A percentile compares a stretch with the other conserved stretches of the same genome.
These are phyloP conservation scores for Antennarius striatus DNA, from an alignment of 2,113 vertebrate species.

Conservation along the genomic window DNA sequence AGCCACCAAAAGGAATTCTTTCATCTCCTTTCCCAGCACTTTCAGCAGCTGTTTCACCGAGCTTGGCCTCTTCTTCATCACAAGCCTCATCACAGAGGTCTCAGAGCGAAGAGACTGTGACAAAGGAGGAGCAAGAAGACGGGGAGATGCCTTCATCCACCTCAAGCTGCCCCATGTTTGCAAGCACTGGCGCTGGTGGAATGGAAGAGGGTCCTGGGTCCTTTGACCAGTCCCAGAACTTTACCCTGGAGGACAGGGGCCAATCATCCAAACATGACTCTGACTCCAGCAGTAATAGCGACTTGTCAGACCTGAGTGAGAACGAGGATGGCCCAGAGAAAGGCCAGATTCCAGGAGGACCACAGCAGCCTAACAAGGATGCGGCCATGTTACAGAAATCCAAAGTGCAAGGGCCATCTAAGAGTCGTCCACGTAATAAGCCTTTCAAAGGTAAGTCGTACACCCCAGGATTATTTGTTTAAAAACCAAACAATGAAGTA, in stretches of 20 bases:
- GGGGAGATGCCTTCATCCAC: constrained; percentile 85
- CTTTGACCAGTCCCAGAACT: constrained; percentile 90
- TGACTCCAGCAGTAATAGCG: constrained; percentile 95
- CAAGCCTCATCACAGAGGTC: constrained; percentile 73
- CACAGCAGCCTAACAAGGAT: constrained; percentile 57
- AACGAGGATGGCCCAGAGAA: constrained; percentile 90
- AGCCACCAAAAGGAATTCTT: constrained; percentile 88
- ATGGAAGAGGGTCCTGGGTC: constrained; percentile 82
- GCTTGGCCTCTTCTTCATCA: constrained; percentile 80
- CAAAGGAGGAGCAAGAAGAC: constrained; percentile 82
- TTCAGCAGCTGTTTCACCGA: constrained; percentile 72
- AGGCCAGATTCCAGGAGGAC: constrained; percentile 64
- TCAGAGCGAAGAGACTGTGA: constrained; percentile 78
- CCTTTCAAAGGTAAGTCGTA: constrained; percentile 90
- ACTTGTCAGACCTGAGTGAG: constrained; percentile 96
- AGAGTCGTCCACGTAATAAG: constrained; percentile 91
- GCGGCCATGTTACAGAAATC: constrained; percentile 84
- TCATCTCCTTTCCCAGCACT: constrained; percentile 80
- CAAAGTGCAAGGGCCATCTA: constrained; percentile 86
- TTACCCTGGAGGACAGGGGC: constrained; percentile 91
- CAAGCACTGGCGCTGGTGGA: constrained; percentile 67
- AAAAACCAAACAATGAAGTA: not conserved
- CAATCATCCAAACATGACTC: constrained; percentile 91
- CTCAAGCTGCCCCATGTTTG: constrained; percentile 80
- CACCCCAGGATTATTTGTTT: not conserved